Conservation (phyloP, 2,113 vertebrate species). For the Canis aureus region DNA sequence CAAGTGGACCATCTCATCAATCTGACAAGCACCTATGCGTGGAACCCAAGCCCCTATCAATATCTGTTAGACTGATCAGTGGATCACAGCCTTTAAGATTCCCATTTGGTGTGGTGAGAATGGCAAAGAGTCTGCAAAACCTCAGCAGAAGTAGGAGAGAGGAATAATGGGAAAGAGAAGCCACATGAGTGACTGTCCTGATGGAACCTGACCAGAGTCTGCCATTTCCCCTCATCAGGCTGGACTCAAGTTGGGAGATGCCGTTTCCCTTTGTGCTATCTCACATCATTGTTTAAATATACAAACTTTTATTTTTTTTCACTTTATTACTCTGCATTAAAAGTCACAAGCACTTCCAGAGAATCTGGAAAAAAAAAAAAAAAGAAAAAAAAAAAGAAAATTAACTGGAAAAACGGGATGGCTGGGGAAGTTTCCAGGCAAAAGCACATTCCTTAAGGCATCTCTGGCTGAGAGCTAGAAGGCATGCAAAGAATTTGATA, state of each 20-base stretch:
- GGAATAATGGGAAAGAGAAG: background rate
- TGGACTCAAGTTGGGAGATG: background rate
- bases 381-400: background rate
- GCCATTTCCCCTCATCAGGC: background rate
- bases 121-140: background rate
- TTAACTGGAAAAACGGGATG: background rate
- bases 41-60: background rate
- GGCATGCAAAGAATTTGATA: slow-evolving; percentile 7
- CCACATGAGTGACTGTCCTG: background rate
- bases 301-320: background rate
- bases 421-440: background rate
- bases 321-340: background rate
- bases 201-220: background rate
- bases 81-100: background rate
- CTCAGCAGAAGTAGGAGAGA: background rate
- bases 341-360: slow-evolving; percentile 2
- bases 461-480: background rate
- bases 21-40: background rate
- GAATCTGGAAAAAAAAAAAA: background rate
- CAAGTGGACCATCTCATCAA: background rate
- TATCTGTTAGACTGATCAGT: background rate
- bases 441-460: background rate
- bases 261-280: background rate
- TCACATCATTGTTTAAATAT: background rate
- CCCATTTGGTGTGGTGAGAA: background rate